phyloP scores from a whole-genome alignment of 23 tunicate genomes.

The Pegea sp. region DNA sequence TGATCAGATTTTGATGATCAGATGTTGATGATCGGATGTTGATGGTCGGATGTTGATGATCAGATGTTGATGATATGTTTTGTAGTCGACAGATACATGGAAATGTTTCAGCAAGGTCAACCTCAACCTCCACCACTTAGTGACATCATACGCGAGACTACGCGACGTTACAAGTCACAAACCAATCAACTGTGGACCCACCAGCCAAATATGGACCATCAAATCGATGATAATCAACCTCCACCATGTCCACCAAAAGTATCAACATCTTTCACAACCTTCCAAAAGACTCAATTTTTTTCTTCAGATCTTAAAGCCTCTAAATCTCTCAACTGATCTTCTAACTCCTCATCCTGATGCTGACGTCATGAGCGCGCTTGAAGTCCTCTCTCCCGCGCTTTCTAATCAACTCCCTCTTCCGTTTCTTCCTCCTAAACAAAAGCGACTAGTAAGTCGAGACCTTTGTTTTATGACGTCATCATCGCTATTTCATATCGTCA shows the following conservation, averaged over 20 bases:
- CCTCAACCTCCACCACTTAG: constrained; percentile 79
- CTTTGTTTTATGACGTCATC: background rate
- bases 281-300: too few species aligned
- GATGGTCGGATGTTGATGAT: too few species aligned
- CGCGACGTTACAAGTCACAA: constrained; percentile 25
- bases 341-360: background rate
- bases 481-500: too few species aligned
- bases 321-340: background rate
- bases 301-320: too few species aligned
- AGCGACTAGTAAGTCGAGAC: background rate
- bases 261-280: too few species aligned
- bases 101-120: constrained; percentile 22
- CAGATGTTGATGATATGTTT: background rate
- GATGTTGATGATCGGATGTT: too few species aligned
- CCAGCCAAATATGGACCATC: background rate
- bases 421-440: too few species aligned
- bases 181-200: background rate
- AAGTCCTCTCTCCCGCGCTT: too few species aligned
- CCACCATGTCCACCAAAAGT: background rate
- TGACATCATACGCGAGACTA: constrained; percentile 60
- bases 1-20: too few species aligned
- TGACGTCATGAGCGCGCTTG: background rate
- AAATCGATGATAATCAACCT: background rate
- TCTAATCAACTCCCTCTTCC: too few species aligned
- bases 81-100: constrained; percentile 82